Evolutionary conservation across 2,888 invertebrate genomes (phyloP), one percentile per base, ranked within the genome.

Genomic region (Odontothrips loti): DNA sequence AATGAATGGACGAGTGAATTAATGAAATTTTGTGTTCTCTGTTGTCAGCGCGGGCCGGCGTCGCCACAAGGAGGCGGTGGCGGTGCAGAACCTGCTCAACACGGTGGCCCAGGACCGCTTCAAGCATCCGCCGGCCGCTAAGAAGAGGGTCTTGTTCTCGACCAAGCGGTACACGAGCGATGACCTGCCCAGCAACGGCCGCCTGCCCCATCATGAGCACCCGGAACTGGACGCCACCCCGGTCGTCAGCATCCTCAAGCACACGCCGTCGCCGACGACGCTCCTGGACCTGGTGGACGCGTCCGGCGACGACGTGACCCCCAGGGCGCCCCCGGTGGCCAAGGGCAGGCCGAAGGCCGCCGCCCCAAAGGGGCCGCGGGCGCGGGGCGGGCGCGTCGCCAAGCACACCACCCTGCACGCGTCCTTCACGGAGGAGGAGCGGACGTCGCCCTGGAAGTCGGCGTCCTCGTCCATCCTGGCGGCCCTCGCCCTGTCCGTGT

Each of bases 401-500:
- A 75, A 75, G 68, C 68, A 75, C 68, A 27, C 68, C 68, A 27
- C 23, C 68, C n/a, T 23, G 68, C 68, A 75, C 68, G 68, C 68
- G 68, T 75, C 68, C 68, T 75, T 75, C 68, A 75, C 68, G 68
- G 68, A 75, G 68, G 68, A 75, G 68, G 68, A n/a, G 10, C 9
- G 12, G 23, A 12, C 68, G 23, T 75, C 68, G 68, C 68, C 68
- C 27, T 75, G 68, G 68, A 23, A 10, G 12, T 75, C 68, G 68
- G 68, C 68, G 23, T 75, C 68, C 11, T 23, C 68, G 8, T 75
- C 23, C 1, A 75, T 75, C 68, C 27, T 75, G 68, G 68, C 23
- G 68, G 68, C 68, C 23, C 68, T 75, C 23, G 68, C 68, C 23
- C 68, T 75, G 68, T 75, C 68, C 68, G 68, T 75, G 68, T 75